Percentiles rank a stretch among this genome's conserved stretches.
Conservation (phyloP, 1,140 invertebrate genomes). For the Yoshiicerus persimilis region DNA sequence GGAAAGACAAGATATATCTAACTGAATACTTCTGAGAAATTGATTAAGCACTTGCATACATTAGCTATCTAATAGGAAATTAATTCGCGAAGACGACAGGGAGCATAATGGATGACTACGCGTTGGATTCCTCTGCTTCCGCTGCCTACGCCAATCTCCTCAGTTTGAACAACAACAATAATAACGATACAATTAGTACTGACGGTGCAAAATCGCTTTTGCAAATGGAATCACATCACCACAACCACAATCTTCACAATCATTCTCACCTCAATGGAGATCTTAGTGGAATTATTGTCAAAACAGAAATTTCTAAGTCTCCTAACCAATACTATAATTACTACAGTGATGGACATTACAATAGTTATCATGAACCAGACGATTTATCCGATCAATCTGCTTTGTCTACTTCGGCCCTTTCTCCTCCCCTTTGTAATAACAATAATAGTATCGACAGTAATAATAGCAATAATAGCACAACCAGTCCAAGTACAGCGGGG, state of each 20-base stretch:
- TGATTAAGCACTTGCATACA: not conserved
- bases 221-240: not conserved
- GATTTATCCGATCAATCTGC: not conserved
- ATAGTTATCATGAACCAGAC: not conserved
- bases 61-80: not conserved
- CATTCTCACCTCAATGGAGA: not conserved
- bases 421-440: not conserved
- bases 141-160: constrained; percentile 1
- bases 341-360: not conserved
- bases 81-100: not conserved
- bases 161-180: constrained; percentile 9
- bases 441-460: constrained; percentile 18
- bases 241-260: not conserved
- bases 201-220: not conserved
- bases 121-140: not conserved
- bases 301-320: not conserved
- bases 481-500: not conserved
- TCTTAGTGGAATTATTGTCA: not conserved
- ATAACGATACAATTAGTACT: not conserved
- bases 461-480: not conserved
- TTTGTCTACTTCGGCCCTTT: not conserved
- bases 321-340: not conserved
- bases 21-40: not conserved
- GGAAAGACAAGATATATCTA: not conserved
- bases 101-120: not conserved